Evolutionary conservation across 2,797 vertebrate species (phyloP).

Genomic region (Melanotaenia pygmaea): DNA sequence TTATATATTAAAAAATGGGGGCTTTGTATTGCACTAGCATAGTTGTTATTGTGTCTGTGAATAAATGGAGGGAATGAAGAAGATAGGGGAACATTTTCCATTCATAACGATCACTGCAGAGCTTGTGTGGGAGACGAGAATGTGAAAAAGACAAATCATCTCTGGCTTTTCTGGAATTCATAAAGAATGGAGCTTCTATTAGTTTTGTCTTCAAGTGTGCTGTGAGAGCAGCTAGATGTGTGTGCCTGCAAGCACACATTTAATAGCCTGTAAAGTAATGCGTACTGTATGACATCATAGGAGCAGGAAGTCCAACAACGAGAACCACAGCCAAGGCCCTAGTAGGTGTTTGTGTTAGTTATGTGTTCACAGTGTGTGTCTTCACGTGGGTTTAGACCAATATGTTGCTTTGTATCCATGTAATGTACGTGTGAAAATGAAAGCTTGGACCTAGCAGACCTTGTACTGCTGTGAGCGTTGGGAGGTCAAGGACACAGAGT

Average conservation of each 20-base stretch:
- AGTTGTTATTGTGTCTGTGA: neutral
- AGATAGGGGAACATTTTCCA: constrained; percentile 3
- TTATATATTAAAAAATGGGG: neutral
- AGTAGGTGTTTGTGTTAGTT: constrained; percentile 57
- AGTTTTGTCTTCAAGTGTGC: neutral
- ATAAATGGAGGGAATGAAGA: neutral
- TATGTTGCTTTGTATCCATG: constrained; percentile 31
- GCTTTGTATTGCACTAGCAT: constrained; percentile 4
- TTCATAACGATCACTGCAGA: constrained; percentile 15
- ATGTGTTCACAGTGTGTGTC: constrained; percentile 17
- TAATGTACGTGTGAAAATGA: constrained; percentile 47
- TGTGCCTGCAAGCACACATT: constrained; percentile 24
- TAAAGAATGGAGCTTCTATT: constrained; percentile 34
- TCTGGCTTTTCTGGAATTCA: constrained; percentile 14
- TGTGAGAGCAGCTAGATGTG: constrained; percentile 6
- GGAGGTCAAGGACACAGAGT: constrained; percentile 61
- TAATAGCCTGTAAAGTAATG: constrained; percentile 25
- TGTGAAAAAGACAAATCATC: constrained; percentile 59
- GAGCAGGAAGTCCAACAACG: constrained; percentile 15
- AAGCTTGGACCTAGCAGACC: constrained; percentile 35
- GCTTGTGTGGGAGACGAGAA: constrained; percentile 58
- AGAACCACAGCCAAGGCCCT: constrained; percentile 38
- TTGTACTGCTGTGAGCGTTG: constrained; percentile 44
- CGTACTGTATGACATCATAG: constrained; percentile 57
- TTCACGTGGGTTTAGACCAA: neutral